Evolutionary conservation across 2,113 vertebrate genomes (phyloP), one percentile per base, ranked within the genome.

Genomic region (Cervus canadensis): DNA sequence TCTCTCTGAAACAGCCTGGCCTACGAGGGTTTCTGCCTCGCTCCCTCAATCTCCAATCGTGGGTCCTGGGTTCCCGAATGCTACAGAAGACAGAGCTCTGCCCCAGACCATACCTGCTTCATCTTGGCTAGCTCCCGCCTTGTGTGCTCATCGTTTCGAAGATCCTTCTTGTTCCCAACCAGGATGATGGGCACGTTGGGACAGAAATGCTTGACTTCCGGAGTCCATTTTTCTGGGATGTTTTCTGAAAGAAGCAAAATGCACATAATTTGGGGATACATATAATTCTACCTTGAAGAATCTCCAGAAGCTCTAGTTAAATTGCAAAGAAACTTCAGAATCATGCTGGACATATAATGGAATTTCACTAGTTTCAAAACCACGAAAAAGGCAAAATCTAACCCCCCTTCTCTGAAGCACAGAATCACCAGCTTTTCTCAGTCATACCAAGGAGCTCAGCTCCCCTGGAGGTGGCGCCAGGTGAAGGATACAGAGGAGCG

Each of bases 161-260:
- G 99, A 97, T 99, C 99, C 98, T 99, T 99, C 98, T 99, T 99
- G 98, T 99, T 99, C 98, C 99, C 99, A 98, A 99, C 99, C 97
- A 99, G 99, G 97, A 99, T 99, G 96, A 99, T 99, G 98, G 99
- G 99, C 98, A 99, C 99, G 1, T 99, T 99, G 88, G 99, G 99
- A 97, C 99, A 99, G 98, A 99, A 99, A 98, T 99, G 99, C 99
- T 99, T 99, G 96, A 99, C 99, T 98, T 99, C 99, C 0, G 99
- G 99, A 97, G 99, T 99, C 99, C 99, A 99, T 96, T 99, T 99
- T 98, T 99, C 99, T 95, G 99, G 99, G 98, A 99, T 99, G 99
- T 99, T 99, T 99, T 99, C 99, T 99, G 90, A 78, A 86, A 91
- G 54, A 45, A 92, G 2, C 76, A 87, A 96, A 94, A 95, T 12